A percentile compares a stretch with the other conserved stretches of the same genome.
These are phyloP conservation scores for Neria commutata DNA, from an alignment of 2,888 invertebrate species.

Conservation along the genomic window DNA sequence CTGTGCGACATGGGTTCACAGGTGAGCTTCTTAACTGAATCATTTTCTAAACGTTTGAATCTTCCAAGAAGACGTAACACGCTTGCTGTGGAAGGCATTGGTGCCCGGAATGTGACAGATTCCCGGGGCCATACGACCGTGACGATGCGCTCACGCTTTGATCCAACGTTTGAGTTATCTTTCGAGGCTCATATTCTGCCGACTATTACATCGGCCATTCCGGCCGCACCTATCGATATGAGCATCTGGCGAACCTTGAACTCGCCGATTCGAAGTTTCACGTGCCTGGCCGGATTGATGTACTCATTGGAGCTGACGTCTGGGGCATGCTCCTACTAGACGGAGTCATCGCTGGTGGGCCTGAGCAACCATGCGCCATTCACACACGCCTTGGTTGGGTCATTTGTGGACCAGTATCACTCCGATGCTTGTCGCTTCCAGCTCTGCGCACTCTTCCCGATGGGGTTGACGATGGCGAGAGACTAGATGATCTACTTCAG, in stretches of 20 bases:
- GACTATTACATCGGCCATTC: not conserved
- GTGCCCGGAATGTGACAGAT: too few relatives aligned
- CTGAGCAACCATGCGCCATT: constrained; percentile 5
- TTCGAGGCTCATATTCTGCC: not conserved
- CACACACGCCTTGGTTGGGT: constrained; percentile 20
- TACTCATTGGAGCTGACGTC: constrained; percentile 10
- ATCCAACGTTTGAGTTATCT: constrained; percentile 3
- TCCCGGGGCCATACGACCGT: not conserved
- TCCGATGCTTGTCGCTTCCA: not conserved
- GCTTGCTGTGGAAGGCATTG: constrained; percentile 21
- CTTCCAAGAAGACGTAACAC: constrained; percentile 13
- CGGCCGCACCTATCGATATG: not conserved
- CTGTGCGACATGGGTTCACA: constrained; percentile 28
- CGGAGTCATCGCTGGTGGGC: not conserved
- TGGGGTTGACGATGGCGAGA: not conserved
- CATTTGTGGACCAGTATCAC: constrained; percentile 13
- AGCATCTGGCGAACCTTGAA: not conserved
- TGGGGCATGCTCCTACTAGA: constrained; percentile 7
- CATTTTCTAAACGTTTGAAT: constrained; percentile 10
- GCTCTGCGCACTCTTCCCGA: not conserved
- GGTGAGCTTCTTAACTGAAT: constrained; percentile 19
- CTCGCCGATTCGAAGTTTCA: constrained; percentile 7
- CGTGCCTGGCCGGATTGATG: not conserved
- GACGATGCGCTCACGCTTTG: constrained; percentile 12
- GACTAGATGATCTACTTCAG: not conserved